Evolutionary conservation across 2,797 vertebrate species (phyloP).

Genomic region (Cuniculus paca): DNA sequence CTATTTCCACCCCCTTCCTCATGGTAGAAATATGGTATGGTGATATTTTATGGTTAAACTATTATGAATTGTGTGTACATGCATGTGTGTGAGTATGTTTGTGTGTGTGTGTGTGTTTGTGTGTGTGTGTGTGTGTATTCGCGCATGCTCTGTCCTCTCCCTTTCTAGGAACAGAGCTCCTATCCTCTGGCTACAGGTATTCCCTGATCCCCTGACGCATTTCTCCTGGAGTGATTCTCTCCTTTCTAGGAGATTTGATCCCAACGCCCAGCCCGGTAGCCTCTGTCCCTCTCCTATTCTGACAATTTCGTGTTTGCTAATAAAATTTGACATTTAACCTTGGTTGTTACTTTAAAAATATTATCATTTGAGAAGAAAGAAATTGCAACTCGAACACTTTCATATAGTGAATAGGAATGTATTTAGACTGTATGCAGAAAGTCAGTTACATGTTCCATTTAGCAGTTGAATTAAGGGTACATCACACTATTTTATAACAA

Average conservation of each 20-base stretch:
- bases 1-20: neutral
- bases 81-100: neutral
- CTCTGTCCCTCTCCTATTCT: neutral
- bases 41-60: conserved; percentile 85
- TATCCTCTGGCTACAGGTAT: neutral
- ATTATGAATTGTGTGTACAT: conserved; percentile 61
- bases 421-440: too few species aligned
- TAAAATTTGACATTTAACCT: conserved; percentile 82
- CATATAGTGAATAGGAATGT: too few species aligned
- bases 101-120: neutral
- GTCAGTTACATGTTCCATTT: too few species aligned
- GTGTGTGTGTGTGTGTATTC: neutral
- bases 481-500: too few species aligned
- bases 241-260: neutral
- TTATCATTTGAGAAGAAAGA: too few species aligned
- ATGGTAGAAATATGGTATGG: conserved; percentile 64
- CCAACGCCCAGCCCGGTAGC: neutral
- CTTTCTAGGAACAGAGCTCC: conserved; percentile 17
- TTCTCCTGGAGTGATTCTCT: conserved; percentile 74
- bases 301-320: conserved; percentile 83
- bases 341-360: conserved; percentile 78
- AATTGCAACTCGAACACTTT: too few species aligned
- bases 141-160: conserved; percentile 35
- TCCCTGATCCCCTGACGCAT: neutral
- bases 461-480: too few species aligned